These are phyloP conservation scores for Gymnosoma rotundatum DNA, from an alignment of 2,888 invertebrate genomes.

Conservation along the genomic window DNA sequence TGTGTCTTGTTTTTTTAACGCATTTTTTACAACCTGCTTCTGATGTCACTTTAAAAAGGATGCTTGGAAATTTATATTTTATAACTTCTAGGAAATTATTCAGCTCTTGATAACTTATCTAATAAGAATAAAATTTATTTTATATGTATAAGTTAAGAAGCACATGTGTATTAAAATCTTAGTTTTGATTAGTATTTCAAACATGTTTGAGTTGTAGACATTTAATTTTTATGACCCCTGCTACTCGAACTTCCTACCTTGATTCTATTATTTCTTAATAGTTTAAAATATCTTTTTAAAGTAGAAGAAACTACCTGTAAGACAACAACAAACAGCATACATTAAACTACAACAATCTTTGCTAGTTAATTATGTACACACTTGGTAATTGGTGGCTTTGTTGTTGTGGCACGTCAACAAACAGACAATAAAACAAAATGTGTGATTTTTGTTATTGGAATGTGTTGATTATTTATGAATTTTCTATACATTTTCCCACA, in stretches of 20 bases:
- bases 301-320: conserved; percentile 33
- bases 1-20: too few relatives aligned
- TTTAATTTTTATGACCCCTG: conserved; percentile 28
- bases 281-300: conserved; percentile 6
- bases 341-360: too few relatives aligned
- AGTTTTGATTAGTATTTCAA: not conserved
- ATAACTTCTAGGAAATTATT: too few relatives aligned
- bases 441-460: conserved; percentile 48
- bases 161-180: too few relatives aligned
- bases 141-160: not conserved
- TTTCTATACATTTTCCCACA: conserved; percentile 69
- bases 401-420: conserved; percentile 29
- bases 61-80: too few relatives aligned
- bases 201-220: not conserved
- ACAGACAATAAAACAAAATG: conserved; percentile 16
- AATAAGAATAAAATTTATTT: not conserved
- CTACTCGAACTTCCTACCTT: not conserved
- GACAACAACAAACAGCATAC: not conserved
- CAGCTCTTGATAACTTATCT: not conserved
- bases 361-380: too few relatives aligned
- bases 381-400: not conserved
- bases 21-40: too few relatives aligned
- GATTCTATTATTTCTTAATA: not conserved
- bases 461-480: conserved; percentile 48
- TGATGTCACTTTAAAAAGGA: too few relatives aligned